A percentile compares a stretch with the other conserved stretches of the same genome.
phyloP scores from a whole-genome alignment of 2,113 vertebrate genomes.

The Platichthys stellatus region DNA sequence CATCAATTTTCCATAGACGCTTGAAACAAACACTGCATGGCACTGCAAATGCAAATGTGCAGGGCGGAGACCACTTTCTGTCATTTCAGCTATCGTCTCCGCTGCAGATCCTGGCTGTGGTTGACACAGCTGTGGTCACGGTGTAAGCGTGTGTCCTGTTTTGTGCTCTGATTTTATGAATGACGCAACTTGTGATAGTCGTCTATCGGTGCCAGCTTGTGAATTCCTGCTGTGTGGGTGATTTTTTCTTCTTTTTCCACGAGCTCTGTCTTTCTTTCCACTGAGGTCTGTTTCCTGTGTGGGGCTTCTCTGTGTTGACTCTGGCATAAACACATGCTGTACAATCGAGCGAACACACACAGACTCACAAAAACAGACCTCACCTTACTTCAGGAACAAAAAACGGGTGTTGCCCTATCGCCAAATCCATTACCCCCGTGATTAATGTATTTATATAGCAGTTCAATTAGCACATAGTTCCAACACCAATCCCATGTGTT shows the following conservation, averaged over 20 bases:
- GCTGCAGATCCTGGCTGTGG: constrained; percentile 12
- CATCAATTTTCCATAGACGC: constrained; percentile 24
- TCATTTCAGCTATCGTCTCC: constrained; percentile 13
- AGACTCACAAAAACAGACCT: constrained; percentile 19
- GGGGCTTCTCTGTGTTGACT: constrained; percentile 68
- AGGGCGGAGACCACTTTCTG: constrained; percentile 28
- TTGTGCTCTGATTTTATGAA: constrained; percentile 62
- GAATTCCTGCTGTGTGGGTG: constrained; percentile 53
- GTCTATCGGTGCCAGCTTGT: constrained; percentile 62
- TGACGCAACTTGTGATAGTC: constrained; percentile 53
- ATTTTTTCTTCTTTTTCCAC: constrained; percentile 57
- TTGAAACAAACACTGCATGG: constrained; percentile 10
- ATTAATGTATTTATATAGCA: constrained; percentile 28
- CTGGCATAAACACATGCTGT: constrained; percentile 54
- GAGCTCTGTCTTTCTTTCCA: constrained; percentile 72
- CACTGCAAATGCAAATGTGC: neutral
- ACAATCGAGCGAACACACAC: constrained; percentile 21
- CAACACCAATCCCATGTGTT: constrained; percentile 4
- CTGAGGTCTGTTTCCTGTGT: constrained; percentile 69
- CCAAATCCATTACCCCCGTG: constrained; percentile 13
- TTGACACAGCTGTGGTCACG: constrained; percentile 73
- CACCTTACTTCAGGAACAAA: constrained; percentile 33
- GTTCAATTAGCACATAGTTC: constrained; percentile 17
- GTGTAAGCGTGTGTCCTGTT: constrained; percentile 60
- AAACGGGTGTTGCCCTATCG: constrained; percentile 43